These are phyloP conservation scores for Eucidaris tribuloides DNA, from an alignment of 35 echinoderm and acorn worm species.

Conservation along the genomic window DNA sequence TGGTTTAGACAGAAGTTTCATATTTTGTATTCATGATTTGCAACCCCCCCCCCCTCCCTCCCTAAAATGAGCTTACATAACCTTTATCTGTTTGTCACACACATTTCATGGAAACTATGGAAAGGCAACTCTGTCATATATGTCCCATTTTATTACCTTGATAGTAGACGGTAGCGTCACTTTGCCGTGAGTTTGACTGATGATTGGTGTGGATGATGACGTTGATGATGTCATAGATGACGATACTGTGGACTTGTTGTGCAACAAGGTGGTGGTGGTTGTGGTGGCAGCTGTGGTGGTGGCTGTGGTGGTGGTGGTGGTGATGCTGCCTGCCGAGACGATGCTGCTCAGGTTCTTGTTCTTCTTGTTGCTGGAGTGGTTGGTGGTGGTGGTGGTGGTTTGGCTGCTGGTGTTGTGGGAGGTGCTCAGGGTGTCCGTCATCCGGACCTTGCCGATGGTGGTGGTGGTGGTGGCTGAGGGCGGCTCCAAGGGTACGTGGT, in stretches of 20 bases:
- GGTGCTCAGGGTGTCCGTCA: constrained; percentile 50
- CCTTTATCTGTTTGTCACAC: no score
- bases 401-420: constrained; percentile 50
- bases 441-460: constrained; percentile 77
- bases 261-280: constrained; percentile 1
- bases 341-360: constrained; percentile 4
- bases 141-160: no score
- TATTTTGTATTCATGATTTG: no score
- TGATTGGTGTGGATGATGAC: constrained; percentile 5
- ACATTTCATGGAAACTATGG: no score
- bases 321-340: constrained; percentile 9
- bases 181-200: background rate
- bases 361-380: constrained; percentile 29
- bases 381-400: constrained; percentile 5
- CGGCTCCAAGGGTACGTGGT: constrained; percentile 80
- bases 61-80: no score
- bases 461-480: constrained; percentile 95
- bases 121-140: no score
- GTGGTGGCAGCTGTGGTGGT: constrained; percentile 13
- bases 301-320: constrained; percentile 25
- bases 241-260: background rate
- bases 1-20: no score
- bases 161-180: background rate
- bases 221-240: constrained; percentile 26
- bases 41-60: no score